A percentile compares a stretch with the other conserved stretches of the same genome.
phyloP scores from a whole-genome alignment of 2,797 vertebrate genomes.

The Chiloscyllium punctatum region DNA sequence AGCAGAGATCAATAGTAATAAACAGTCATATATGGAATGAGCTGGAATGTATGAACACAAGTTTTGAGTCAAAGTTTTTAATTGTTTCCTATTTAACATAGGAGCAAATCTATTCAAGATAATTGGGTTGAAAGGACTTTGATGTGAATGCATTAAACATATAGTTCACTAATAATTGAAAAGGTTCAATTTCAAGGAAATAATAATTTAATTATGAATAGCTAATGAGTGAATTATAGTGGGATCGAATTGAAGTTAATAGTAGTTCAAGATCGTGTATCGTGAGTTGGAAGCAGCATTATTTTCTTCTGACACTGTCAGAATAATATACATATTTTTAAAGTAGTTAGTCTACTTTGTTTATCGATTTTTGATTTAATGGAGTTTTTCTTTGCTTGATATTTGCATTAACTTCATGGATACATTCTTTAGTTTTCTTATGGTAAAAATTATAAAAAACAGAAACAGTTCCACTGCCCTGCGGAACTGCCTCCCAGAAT shows the following conservation, averaged over 20 bases:
- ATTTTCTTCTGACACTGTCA: not conserved
- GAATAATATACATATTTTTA: not conserved
- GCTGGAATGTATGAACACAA: not conserved
- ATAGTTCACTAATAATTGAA: not conserved
- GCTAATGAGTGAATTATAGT: not conserved
- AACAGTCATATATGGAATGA: not conserved
- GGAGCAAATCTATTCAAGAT: not conserved
- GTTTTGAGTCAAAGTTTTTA: not conserved
- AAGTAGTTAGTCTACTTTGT: not conserved
- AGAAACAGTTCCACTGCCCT: not conserved
- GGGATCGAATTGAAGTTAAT: not conserved
- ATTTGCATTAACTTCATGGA: not conserved
- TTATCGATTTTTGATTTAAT: not conserved
- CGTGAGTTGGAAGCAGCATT: not conserved
- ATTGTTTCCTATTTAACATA: not conserved
- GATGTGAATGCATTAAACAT: not conserved
- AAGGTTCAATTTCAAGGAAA: not conserved
- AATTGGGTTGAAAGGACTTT: not conserved
- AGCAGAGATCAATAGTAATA: not conserved
- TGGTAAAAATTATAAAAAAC: not conserved
- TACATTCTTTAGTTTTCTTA: not conserved
- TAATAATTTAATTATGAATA: not conserved
- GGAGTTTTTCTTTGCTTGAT: not conserved
- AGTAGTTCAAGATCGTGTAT: not conserved
- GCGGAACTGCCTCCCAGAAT: not conserved